A percentile compares a stretch with the other conserved stretches of the same genome.
These are phyloP conservation scores for Leuctra nigra DNA, from an alignment of 2,888 invertebrate species.

Conservation along the genomic window DNA sequence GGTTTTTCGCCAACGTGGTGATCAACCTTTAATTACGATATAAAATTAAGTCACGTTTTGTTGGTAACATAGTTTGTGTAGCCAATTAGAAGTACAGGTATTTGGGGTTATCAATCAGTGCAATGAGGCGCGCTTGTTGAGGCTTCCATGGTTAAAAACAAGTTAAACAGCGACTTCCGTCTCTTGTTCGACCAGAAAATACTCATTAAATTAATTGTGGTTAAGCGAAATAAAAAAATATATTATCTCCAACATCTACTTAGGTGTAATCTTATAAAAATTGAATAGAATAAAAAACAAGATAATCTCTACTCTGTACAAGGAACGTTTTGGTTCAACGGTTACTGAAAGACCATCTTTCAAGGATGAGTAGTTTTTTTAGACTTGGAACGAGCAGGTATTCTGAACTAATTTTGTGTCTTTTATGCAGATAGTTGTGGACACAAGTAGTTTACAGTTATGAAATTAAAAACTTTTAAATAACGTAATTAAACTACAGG, in stretches of 20 bases:
- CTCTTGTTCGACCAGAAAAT: neutral
- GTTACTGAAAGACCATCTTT: too few species aligned
- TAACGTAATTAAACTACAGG: too few species aligned
- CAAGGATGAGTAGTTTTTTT: too few species aligned
- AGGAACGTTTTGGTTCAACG: too few species aligned
- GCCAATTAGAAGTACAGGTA: conserved; percentile 18
- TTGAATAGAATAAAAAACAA: too few species aligned
- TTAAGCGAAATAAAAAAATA: neutral
- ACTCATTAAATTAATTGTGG: neutral
- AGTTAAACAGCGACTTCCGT: neutral
- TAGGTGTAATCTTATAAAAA: too few species aligned
- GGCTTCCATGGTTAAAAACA: neutral
- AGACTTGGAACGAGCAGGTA: too few species aligned
- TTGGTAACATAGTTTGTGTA: conserved; percentile 1
- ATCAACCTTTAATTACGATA: conserved; percentile 12
- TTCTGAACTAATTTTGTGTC: too few species aligned
- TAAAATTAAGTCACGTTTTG: conserved; percentile 16
- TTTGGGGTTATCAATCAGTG: conserved; percentile 14
- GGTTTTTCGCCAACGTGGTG: neutral
- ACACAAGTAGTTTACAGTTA: too few species aligned
- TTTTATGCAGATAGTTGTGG: too few species aligned
- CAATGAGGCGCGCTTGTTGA: conserved; percentile 1
- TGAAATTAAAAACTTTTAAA: too few species aligned
- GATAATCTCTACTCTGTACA: too few species aligned
- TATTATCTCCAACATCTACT: neutral